These are phyloP conservation scores for Salvelinus namaycush DNA, from an alignment of 2,113 vertebrate genomes.

Conservation along the genomic window DNA sequence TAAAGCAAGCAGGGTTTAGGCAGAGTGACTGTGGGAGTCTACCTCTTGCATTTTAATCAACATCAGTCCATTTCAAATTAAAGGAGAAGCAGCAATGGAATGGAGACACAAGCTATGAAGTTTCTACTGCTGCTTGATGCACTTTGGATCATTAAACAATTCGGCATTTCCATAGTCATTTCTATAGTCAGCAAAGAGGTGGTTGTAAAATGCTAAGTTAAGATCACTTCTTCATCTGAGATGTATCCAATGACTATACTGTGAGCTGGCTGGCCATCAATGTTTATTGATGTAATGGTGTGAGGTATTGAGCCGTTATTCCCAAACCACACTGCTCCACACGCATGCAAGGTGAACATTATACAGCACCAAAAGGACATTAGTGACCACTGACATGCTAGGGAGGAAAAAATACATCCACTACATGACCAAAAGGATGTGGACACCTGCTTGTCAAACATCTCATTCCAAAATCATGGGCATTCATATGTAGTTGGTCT, in stretches of 20 bases:
- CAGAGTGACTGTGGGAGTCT: constrained; percentile 36
- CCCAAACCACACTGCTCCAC: too few species aligned
- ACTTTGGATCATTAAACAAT: constrained; percentile 49
- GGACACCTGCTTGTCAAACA: too few species aligned
- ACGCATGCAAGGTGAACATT: too few species aligned
- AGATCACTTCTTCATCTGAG: constrained; percentile 10
- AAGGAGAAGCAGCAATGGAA: constrained; percentile 30
- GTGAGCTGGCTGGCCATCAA: too few species aligned
- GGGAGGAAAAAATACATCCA: too few species aligned
- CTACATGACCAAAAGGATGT: too few species aligned
- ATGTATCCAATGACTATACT: too few species aligned
- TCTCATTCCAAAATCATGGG: too few species aligned
- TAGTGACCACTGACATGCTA: too few species aligned
- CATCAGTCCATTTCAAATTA: constrained; percentile 38
- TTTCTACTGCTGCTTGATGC: constrained; percentile 7
- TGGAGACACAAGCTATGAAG: not conserved
- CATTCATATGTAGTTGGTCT: too few species aligned
- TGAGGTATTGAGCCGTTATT: too few species aligned
- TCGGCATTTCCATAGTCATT: constrained; percentile 7
- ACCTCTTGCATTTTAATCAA: constrained; percentile 54
- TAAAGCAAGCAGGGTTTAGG: constrained; percentile 40
- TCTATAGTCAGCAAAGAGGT: constrained; percentile 11
- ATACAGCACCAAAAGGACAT: too few species aligned
- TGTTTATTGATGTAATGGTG: not conserved
- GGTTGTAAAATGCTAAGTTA: constrained; percentile 23